Evolutionary conservation across 2,797 vertebrate genomes (phyloP).

Genomic region (Dallia pectoralis): DNA sequence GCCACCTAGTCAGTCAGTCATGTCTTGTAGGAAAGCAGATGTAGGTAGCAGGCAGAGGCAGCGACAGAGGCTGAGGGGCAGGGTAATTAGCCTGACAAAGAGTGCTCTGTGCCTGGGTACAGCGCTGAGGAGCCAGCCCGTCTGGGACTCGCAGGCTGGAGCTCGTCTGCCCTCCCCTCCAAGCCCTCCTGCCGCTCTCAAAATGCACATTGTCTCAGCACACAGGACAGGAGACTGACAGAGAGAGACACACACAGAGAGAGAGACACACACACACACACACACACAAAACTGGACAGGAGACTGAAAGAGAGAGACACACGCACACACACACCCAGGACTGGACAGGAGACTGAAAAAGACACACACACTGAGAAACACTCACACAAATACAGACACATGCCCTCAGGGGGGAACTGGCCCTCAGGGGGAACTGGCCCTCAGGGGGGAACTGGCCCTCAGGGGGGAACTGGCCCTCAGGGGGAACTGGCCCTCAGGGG

Average conservation of each 20-base stretch:
- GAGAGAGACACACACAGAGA: slow-evolving; percentile 4
- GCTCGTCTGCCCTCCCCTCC: slow-evolving; percentile 69
- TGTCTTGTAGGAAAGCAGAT: slow-evolving; percentile 68
- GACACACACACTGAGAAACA: slow-evolving; percentile 3
- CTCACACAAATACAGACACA: neutral
- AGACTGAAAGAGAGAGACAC: slow-evolving; percentile 10
- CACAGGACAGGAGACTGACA: slow-evolving; percentile 24
- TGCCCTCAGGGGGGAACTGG: no score
- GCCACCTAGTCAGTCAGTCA: slow-evolving; percentile 19
- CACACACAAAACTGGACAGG: neutral
- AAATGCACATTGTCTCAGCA: slow-evolving; percentile 88
- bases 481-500: no score
- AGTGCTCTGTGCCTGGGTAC: slow-evolving; percentile 94
- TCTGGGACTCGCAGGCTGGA: slow-evolving; percentile 94
- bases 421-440: no score
- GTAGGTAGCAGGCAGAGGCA: slow-evolving; percentile 77
- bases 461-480: no score
- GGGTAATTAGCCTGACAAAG: slow-evolving; percentile 99
- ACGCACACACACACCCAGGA: neutral
- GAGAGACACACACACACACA: neutral
- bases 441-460: no score
- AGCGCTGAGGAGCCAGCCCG: slow-evolving; percentile 96
- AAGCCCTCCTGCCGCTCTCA: slow-evolving; percentile 73
- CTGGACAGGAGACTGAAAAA: slow-evolving; percentile 1
- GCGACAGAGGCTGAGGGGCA: slow-evolving; percentile 77